phyloP scores from a whole-genome alignment of 2,113 vertebrate species.

The Equus przewalskii region DNA sequence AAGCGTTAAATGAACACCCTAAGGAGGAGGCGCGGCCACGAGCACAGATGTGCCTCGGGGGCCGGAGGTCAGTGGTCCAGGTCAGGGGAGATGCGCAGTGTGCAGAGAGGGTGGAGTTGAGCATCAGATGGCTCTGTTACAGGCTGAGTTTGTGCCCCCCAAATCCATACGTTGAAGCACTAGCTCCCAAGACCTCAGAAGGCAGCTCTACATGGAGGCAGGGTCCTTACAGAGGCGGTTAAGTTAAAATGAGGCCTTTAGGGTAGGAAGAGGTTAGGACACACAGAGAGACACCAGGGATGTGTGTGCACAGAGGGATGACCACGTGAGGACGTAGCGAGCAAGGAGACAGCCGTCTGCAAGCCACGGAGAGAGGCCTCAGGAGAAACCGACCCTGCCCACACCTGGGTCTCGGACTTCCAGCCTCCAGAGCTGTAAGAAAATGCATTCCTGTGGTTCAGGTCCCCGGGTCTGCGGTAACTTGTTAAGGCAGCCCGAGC shows the following conservation, averaged over 20 bases:
- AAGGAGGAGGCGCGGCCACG: fast-evolving
- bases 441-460: background rate
- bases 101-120: background rate
- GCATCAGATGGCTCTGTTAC: background rate
- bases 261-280: background rate
- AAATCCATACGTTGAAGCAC: too few species aligned
- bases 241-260: background rate
- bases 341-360: fast-evolving
- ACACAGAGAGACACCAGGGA: background rate
- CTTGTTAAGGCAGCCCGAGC: background rate
- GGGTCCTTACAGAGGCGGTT: background rate
- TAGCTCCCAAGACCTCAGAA: background rate
- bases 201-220: background rate
- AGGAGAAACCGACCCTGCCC: background rate
- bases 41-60: fast-evolving
- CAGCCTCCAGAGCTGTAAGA: background rate
- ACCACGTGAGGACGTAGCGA: fast-evolving
- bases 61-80: background rate
- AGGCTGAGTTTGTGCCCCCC: too few species aligned
- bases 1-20: background rate
- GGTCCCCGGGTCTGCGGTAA: background rate
- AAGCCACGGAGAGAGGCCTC: background rate
- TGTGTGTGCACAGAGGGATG: fast-evolving
- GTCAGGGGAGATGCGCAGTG: too few species aligned
- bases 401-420: background rate